Base-by-base conservation (phyloP, 2,113 vertebrate species). In the Trochalopteron elliotii region DNA sequence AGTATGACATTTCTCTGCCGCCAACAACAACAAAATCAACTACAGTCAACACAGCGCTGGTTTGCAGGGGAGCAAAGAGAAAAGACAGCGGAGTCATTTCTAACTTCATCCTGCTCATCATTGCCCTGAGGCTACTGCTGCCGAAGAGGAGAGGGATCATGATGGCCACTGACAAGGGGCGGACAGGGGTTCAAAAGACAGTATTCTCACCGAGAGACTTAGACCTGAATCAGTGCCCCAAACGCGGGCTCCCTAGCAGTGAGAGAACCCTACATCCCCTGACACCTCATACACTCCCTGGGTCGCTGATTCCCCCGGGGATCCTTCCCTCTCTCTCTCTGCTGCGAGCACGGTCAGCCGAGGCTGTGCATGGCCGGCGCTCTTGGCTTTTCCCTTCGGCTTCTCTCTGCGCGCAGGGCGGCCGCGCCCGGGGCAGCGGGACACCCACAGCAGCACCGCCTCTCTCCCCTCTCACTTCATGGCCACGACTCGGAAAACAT, bases 11-110 rank as follows among this genome's bases (percentile, higher is more conserved):
- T 97, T 98, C 98, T 98, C 98, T 97, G 98, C 98, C 93, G 97
- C 98, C 93, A 95, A 97, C 95, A 96, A 95, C 92, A 95, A 95
- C 93, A 91, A 96, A 94, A 98, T 97, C 95, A 96, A 96, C 97
- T 95, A 97, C 98, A 98, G 98, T 98, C 98, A 97, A 97, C 96
- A 96, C 87, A 97, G 98, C 96, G 98, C 97, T 98, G 97, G 88
- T 97, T 98, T 98, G 98, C 98, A 98, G 97, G 97, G 96, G 96
- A 98, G 98, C 95, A 97, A 95, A 93, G 96, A 98, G 98, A 97
- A 98, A 98, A 96, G 98, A 98, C 97, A 98, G 98, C 75, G 74
- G 98, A 98, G 98, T 97, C 98, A 98, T 98, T 97, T 98, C 98
- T 96, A 97, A 93, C 93, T 98, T 98, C 96, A 96, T 96, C 96